Base-by-base conservation (phyloP, 1,140 invertebrate genomes). In the Tigriopus japonicus region DNA sequence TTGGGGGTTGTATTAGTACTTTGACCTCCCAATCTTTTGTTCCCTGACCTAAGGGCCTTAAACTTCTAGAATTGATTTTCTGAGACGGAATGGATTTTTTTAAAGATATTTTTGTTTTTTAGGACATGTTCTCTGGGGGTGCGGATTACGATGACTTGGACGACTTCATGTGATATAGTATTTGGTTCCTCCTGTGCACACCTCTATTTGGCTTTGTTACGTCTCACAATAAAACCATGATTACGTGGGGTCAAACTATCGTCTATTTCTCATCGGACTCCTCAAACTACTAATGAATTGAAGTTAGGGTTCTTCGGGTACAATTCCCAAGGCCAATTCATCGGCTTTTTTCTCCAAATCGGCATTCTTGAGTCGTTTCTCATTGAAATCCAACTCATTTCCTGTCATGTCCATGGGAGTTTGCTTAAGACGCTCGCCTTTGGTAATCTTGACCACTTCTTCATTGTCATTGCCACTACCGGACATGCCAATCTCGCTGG, bases 371-470 rank as follows among this genome's bases (percentile, higher is more conserved):
- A 28, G 52, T 42, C 51, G 45, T 28, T 49, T 61, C 43, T 15
- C 49, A 15, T 54, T 42, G 35, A 61, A 61, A 24, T 61, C 51
- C n/a, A 21, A 24, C 21, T 61, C 59, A 21, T 61, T 61, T 6
- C 59, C 59, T 6, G 49, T 61, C n/a, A 35, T 14, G 9, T 54
- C 43, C 5, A 54, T n/a, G 5, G 59, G 59, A 40, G 59, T 61
- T 41, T 35, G 9, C 12, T 56, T 53, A 6, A 55, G 42, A 7
- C 13, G 21, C 12, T 51, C 59, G 1, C 15, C 17, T 15, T 54
- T 54, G 35, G 43, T 61, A 7, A 61, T 13, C 40, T 61, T 61
- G 43, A 61, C 59, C 14, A 61, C 43, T 40, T 61, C 59, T 13
- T 61, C 59, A n/a, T 49, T 42, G 35, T 28, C 23, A 19, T 61